These are phyloP conservation scores for Sussaba pulchella DNA, from an alignment of 2,888 invertebrate species.

Conservation along the genomic window DNA sequence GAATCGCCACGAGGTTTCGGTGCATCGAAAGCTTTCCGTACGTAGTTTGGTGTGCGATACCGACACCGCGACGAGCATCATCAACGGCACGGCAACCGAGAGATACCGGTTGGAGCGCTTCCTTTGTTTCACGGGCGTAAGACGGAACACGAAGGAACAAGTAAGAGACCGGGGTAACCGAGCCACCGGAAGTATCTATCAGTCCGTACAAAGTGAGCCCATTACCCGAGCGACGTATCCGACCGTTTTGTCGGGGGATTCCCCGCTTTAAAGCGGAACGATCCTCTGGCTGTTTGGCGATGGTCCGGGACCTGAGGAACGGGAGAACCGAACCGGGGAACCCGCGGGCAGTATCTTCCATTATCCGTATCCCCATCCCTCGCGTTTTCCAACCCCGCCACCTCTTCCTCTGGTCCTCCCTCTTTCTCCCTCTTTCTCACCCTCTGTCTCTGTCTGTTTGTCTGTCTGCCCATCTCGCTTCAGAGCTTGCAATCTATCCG, in stretches of 20 bases:
- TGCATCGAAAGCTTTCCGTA: conserved; percentile 22
- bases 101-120: conserved; percentile 51
- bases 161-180: conserved; percentile 59
- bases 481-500: conserved; percentile 22
- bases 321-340: conserved; percentile 36
- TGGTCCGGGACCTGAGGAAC: conserved; percentile 36
- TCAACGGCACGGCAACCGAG: conserved; percentile 6
- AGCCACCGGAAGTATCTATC: conserved; percentile 71
- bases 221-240: conserved; percentile 70
- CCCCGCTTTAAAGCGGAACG: conserved; percentile 68
- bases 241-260: conserved; percentile 70
- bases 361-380: conserved; percentile 26
- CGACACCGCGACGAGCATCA: conserved; percentile 17
- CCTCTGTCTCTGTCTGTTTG: conserved; percentile 26
- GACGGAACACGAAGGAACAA: neutral
- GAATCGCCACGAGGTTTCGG: conserved; percentile 32
- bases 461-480: neutral
- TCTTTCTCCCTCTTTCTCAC: conserved; percentile 35
- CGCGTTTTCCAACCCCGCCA: too few relatives aligned
- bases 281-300: conserved; percentile 59
- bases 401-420: conserved; percentile 12
- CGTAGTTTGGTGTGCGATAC: conserved; percentile 44
- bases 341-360: conserved; percentile 58
- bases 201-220: conserved; percentile 72
- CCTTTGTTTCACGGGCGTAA: conserved; percentile 57